phyloP scores from a whole-genome alignment of 2,113 vertebrate genomes.

The Pampusana beccarii region DNA sequence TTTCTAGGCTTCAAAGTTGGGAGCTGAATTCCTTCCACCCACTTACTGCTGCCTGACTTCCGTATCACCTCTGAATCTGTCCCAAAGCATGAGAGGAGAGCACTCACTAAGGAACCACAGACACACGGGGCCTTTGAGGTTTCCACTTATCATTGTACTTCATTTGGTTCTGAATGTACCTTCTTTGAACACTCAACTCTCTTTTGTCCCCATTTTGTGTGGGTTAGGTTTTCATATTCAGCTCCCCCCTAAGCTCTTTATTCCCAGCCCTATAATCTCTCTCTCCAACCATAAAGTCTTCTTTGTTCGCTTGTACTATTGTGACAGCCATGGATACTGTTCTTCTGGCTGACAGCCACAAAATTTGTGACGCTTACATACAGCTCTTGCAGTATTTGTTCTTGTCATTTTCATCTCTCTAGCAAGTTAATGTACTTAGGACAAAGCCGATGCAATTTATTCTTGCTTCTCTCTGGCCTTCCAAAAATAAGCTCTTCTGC shows the following conservation, averaged over 20 bases:
- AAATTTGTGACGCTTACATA: not conserved
- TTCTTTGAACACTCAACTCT: not conserved
- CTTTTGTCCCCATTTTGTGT: constrained; percentile 2
- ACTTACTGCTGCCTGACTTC: not conserved
- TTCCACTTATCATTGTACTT: not conserved
- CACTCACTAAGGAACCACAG: not conserved
- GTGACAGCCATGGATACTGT: not conserved
- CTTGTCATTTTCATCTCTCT: constrained; percentile 26
- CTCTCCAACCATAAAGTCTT: not conserved
- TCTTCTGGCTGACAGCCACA: constrained; percentile 32
- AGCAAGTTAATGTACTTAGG: not conserved
- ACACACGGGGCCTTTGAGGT: not conserved
- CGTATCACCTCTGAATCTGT: not conserved
- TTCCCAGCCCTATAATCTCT: not conserved
- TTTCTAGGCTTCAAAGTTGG: not conserved
- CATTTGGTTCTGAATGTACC: not conserved
- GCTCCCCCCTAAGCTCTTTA: not conserved
- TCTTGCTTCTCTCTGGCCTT: not conserved
- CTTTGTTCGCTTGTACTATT: not conserved
- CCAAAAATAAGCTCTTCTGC: not conserved
- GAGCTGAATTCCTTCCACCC: not conserved
- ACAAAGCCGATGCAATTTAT: constrained; percentile 41
- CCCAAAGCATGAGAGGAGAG: not conserved
- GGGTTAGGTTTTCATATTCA: constrained; percentile 34
- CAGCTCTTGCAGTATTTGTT: constrained; percentile 1